Base-by-base conservation (phyloP, 2,888 invertebrate genomes). In the Antheraea yamamai region DNA sequence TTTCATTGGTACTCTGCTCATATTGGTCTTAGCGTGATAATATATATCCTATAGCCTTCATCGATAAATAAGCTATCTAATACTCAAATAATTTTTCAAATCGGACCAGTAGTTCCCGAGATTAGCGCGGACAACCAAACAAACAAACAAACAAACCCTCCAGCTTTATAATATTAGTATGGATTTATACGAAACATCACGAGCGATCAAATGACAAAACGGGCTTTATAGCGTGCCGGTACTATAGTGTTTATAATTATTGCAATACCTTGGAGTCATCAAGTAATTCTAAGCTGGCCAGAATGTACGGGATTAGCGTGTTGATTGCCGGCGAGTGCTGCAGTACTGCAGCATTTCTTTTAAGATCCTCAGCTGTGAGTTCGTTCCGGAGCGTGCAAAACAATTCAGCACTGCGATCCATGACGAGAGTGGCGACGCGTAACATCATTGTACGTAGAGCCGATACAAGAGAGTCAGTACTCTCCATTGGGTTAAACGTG, bases 281-380 rank as follows among this genome's bases (percentile, higher is more conserved):
- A 78, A 96, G 91, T 66, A 98, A 95, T 26, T 98, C 97, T 79
- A 99, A 96, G 84, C 98, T 98, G 12, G 98, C 98, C 85, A 98
- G 95, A 23, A 98, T 96, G 77, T 98, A 95, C 0, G 99, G 99
- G 81, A 99, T 90, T 72, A 99, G 95, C 0, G 97, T 97, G 61
- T 96, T 98, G 85, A 97, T 96, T 80, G 95, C 96, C 74, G 95
- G 94, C 8, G 94, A 92, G n/a, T 88, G 85, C 73, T 95, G 92
- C 77, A 95, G 79, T 72, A 90, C 89, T 0, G 86, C 73, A 0
- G 89, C 88, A 78, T 91, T 92, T 30, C 92, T 83, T 16, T 88
- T 80, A 79, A 95, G 79, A 70, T 94, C 93, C 73, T 95, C 96
- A 1, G 95, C 91, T 0, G 96, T 93, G 52, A 96, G 88, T 77